A percentile compares a stretch with the other conserved stretches of the same genome.
Evolutionary conservation across 2,797 vertebrate genomes (phyloP).

Genomic region (Gobionotothen gibberifrons): DNA sequence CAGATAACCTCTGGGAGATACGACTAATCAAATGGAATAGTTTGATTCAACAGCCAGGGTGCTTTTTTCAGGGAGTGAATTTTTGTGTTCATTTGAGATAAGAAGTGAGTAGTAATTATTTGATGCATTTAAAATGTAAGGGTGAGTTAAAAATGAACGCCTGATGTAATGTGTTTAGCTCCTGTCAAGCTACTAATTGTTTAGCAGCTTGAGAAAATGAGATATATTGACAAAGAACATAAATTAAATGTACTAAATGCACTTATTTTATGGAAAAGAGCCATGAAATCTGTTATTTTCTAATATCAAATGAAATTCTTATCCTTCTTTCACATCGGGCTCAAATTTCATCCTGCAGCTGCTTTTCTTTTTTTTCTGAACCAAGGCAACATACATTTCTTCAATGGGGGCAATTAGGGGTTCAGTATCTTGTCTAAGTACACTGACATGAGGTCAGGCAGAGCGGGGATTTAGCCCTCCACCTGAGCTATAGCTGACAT

Average conservation of each 20-base stretch:
- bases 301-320: neutral
- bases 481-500: neutral
- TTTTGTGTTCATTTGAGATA: slow-evolving; percentile 9
- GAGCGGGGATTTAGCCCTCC: neutral
- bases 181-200: slow-evolving; percentile 33
- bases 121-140: neutral
- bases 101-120: slow-evolving; percentile 4
- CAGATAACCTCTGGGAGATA: slow-evolving; percentile 45
- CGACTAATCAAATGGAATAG: slow-evolving; percentile 40
- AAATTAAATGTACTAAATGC: no score
- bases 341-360: neutral
- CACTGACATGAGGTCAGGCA: neutral
- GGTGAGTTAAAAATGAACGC: neutral
- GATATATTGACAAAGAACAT: neutral
- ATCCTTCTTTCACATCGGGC: neutral
- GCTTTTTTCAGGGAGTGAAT: neutral
- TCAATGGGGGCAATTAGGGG: neutral
- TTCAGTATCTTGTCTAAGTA: neutral
- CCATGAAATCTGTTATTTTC: neutral
- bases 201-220: neutral
- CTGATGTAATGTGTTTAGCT: slow-evolving; percentile 19
- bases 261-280: neutral
- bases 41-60: slow-evolving; percentile 20
- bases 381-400: neutral
- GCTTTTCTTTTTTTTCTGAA: neutral